Evolutionary conservation across 2,888 invertebrate genomes (phyloP).

Genomic region (Gymnoscelis rufifasciata): DNA sequence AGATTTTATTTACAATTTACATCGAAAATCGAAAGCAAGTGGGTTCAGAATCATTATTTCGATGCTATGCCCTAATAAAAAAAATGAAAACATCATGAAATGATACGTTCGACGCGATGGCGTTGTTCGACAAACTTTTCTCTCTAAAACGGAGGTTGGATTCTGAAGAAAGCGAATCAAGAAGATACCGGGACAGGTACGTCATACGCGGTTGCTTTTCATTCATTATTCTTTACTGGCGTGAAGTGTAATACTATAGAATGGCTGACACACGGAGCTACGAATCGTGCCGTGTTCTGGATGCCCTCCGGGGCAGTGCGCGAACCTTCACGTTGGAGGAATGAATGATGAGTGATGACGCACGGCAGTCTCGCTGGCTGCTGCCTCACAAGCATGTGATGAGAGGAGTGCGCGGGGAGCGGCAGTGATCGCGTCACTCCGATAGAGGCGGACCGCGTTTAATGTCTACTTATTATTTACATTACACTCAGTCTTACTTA

Average conservation of each 20-base stretch:
- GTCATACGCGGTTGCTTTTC: constrained; percentile 57
- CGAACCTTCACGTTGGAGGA: constrained; percentile 39
- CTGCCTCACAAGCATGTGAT: constrained; percentile 50
- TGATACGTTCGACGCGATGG: constrained; percentile 79
- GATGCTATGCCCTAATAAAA: constrained; percentile 9
- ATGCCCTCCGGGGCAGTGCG: constrained; percentile 34
- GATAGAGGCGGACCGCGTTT: constrained; percentile 59
- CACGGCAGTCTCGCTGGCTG: constrained; percentile 47
- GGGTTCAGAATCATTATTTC: constrained; percentile 37
- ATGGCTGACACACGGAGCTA: constrained; percentile 52
- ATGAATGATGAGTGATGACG: constrained; percentile 41
- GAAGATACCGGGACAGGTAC: constrained; percentile 73
- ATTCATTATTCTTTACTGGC: constrained; percentile 59
- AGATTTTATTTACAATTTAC: constrained; percentile 55
- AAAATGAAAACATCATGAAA: constrained; percentile 50
- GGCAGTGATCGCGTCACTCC: constrained; percentile 55
- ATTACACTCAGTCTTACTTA: constrained; percentile 59
- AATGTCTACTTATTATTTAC: constrained; percentile 71
- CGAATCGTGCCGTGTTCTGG: constrained; percentile 34
- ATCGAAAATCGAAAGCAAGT: constrained; percentile 32
- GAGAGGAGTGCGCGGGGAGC: constrained; percentile 40
- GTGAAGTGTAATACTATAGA: constrained; percentile 41
- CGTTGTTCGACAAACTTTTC: constrained; percentile 86
- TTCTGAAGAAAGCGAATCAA: constrained; percentile 58
- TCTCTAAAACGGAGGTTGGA: constrained; percentile 80